These are phyloP conservation scores for Isaurus tuberculatus DNA, from an alignment of 92 coral and sea anemone genomes.

Conservation along the genomic window DNA sequence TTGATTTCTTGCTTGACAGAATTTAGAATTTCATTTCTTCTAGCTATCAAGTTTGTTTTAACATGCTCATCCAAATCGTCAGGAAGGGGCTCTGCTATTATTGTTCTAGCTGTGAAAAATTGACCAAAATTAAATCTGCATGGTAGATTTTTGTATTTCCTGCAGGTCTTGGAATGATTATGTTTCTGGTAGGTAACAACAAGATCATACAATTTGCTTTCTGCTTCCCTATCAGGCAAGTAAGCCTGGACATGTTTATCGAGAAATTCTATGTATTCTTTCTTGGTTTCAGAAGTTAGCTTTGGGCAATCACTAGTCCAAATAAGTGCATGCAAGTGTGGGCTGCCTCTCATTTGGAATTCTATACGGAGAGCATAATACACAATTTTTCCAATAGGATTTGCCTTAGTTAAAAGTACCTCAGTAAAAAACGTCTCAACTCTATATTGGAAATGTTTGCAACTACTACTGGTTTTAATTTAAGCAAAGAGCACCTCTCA, in stretches of 20 bases:
- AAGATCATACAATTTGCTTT: conserved; percentile 51
- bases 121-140: conserved; percentile 3
- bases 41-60: conserved; percentile 1
- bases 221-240: conserved; percentile 51
- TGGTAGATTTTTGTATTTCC: conserved; percentile 6
- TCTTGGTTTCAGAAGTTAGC: conserved; percentile 45
- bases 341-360: conserved; percentile 9
- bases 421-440: background rate
- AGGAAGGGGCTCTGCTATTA: conserved; percentile 40
- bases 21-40: conserved; percentile 41
- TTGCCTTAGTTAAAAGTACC: conserved; percentile 43
- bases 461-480: conserved; percentile 63
- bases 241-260: conserved; percentile 64
- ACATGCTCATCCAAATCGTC: conserved; percentile 42
- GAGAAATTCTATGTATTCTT: conserved; percentile 56
- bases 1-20: conserved; percentile 57
- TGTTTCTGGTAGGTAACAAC: conserved; percentile 22
- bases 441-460: conserved; percentile 68
- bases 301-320: conserved; percentile 5
- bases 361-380: conserved; percentile 4
- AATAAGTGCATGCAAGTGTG: conserved; percentile 8
- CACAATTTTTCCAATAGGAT: conserved; percentile 56
- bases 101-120: conserved; percentile 1
- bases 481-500: conserved; percentile 69
- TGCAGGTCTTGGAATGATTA: conserved; percentile 1